phyloP scores from a whole-genome alignment of 1,140 invertebrate species.

The Philaenus spumarius region DNA sequence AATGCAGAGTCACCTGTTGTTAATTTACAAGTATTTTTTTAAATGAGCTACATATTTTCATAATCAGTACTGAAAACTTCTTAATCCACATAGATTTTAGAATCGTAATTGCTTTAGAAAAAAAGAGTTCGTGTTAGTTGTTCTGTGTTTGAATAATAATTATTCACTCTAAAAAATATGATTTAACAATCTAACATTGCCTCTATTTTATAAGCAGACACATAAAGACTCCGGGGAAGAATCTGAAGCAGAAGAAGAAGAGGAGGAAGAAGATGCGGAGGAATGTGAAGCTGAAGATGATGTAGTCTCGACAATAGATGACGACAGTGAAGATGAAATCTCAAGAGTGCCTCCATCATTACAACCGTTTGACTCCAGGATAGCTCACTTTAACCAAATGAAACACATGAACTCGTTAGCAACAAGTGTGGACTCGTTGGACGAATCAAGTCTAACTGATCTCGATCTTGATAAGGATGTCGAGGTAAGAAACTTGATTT shows the following conservation, averaged over 20 bases:
- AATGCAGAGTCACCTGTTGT: too few relatives aligned
- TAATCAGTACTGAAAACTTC: too few relatives aligned
- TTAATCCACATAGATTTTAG: too few relatives aligned
- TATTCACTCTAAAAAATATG: too few relatives aligned
- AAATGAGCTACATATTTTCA: too few relatives aligned
- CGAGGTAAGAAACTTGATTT: too few relatives aligned
- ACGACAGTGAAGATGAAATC: conserved; percentile 21
- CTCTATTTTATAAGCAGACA: not conserved
- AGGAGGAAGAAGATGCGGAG: conserved; percentile 10
- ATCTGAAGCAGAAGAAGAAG: conserved; percentile 33
- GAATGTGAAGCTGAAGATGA: conserved; percentile 48
- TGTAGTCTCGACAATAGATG: conserved; percentile 33
- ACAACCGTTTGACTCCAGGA: conserved; percentile 35
- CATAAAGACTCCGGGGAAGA: not conserved
- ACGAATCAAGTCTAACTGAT: conserved; percentile 32
- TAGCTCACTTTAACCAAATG: conserved; percentile 37
- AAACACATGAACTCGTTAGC: conserved; percentile 30
- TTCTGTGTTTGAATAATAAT: not conserved
- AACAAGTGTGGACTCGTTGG: conserved; percentile 33
- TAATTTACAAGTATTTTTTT: too few relatives aligned
- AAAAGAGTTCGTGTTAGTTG: conserved; percentile 32
- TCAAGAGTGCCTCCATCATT: conserved; percentile 20
- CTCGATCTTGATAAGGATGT: conserved; percentile 36
- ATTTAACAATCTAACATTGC: too few relatives aligned
- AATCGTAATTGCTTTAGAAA: too few relatives aligned